Evolutionary conservation across 2,797 vertebrate genomes (phyloP).

Genomic region (Smutsia temminckii): DNA sequence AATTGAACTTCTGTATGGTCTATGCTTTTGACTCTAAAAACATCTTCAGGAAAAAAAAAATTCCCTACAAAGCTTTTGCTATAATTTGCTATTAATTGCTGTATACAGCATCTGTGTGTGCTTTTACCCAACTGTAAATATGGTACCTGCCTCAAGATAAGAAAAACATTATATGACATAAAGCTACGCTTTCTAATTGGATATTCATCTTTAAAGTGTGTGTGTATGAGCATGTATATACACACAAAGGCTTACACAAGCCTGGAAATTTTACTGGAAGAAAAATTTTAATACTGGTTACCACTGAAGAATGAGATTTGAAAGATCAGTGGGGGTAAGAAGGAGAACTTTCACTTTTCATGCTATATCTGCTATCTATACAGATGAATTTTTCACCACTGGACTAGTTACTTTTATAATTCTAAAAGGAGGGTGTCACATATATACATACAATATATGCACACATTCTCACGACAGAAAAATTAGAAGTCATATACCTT

Average conservation of each 20-base stretch:
- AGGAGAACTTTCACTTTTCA: slow-evolving; percentile 27
- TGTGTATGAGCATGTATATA: not conserved
- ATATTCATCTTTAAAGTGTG: not conserved
- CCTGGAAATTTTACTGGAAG: slow-evolving; percentile 16
- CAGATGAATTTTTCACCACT: slow-evolving; percentile 11
- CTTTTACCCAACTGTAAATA: slow-evolving; percentile 44
- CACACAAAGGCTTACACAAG: not conserved
- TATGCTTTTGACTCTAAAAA: slow-evolving; percentile 33
- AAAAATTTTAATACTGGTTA: slow-evolving; percentile 34
- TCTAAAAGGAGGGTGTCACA: slow-evolving; percentile 13
- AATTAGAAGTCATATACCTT: slow-evolving; percentile 10
- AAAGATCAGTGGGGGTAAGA: not conserved
- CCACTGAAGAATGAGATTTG: not conserved
- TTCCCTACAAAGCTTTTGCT: slow-evolving; percentile 42
- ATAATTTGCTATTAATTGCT: slow-evolving; percentile 45
- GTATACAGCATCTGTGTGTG: not conserved
- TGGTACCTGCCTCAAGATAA: slow-evolving; percentile 8
- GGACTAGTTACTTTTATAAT: slow-evolving; percentile 33
- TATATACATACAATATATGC: not conserved
- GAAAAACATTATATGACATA: not conserved
- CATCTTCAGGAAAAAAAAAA: slow-evolving; percentile 20
- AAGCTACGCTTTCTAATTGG: slow-evolving; percentile 33
- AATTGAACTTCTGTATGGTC: not conserved
- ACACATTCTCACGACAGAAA: slow-evolving; percentile 32
- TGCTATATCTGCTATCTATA: not conserved